Base-by-base conservation (phyloP, 2,113 vertebrate genomes). In the Vimba vimba region DNA sequence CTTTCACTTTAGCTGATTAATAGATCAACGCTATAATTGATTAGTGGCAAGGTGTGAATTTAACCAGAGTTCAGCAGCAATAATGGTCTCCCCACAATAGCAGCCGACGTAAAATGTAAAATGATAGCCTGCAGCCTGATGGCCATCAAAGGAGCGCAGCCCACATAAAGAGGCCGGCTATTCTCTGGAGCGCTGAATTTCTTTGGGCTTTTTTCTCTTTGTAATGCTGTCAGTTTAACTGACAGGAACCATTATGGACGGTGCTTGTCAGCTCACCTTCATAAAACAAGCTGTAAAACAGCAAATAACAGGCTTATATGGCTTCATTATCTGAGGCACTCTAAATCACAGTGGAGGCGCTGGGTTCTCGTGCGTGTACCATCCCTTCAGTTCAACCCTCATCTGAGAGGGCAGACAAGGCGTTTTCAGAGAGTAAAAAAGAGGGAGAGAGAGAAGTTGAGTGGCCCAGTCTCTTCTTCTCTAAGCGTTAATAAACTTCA, bases 11-110 rank as follows among this genome's bases (percentile, higher is more conserved):
- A 94, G 94, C 96, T 97, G 97, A 97, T 98, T 96, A 98, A 97
- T 98, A 96, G 97, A 97, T 97, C 96, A 94, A 96, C 93, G 95
- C 94, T 95, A 96, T 97, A 97, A 98, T 95, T 98, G 97, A 99
- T 98, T 99, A 98, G 97, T 93, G 93, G 93, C 94, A 94, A 95
- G 96, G 96, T 96, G 96, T 95, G 96, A 97, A 97, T 96, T 96
- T 96, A 97, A 98, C 95, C 94, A 91, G 96, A 95, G 95, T 96
- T 94, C 92, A 93, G 95, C 95, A 94, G 97, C 97, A 95, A 97
- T 97, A 97, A 96, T 94, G 94, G 95, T 95, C 90, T 62, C 85
- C 90, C 86, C 92, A 95, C 93, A 97, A 94, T 96, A 95, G 95
- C 91, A 95, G 96, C 93, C 90, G 94, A 96, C 92, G 91, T 96